Base-by-base conservation (phyloP, 1,140 invertebrate genomes). In the Drosophila littoralis region DNA sequence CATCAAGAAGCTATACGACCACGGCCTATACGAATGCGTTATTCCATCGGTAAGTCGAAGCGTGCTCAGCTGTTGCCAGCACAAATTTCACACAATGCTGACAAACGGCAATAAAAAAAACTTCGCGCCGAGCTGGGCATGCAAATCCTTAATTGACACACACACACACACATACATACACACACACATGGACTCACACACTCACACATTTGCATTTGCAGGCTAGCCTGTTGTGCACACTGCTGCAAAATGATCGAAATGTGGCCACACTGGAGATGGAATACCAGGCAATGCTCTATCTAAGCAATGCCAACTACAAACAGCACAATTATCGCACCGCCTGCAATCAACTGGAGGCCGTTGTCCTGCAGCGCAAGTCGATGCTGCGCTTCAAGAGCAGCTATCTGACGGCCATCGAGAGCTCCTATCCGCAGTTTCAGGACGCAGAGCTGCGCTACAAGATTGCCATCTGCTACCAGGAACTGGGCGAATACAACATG, bases 371-470 rank as follows among this genome's bases (percentile, higher is more conserved):
- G 61, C 81, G 84, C 2, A 79, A 88, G 22, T 22, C 67, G 0
- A 79, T 92, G 79, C 13, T 48, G 12, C 77, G 90, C 0, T 74
- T 73, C 36, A 92, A 92, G 61, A 79, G 57, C 57, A 63, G 65
- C 28, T 72, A 63, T 6, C 38, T 92, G n/a, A 28, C 67, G 38
- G 66, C 66, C 59, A 85, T 92, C 22, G 91, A 92, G 46, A 70
- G 43, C 5, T 68, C 72, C 2, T 83, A 88, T 48, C 93, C 93
- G 57, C 73, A 94, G 15, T 92, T 94, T 52, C 92, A 93, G 4
- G 94, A 94, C 52, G 92, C 93, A 93, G 96, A 96, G 77, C 93
- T 96, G 32, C 96, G 96, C 75, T 97, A 95, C 81, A 94, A 95
- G 76, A 93, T 96, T 13, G 94, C 96, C 77, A 78, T 94, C 12